phyloP scores from a whole-genome alignment of 2,797 vertebrate genomes.

The Hephaestus fuliginosus region DNA sequence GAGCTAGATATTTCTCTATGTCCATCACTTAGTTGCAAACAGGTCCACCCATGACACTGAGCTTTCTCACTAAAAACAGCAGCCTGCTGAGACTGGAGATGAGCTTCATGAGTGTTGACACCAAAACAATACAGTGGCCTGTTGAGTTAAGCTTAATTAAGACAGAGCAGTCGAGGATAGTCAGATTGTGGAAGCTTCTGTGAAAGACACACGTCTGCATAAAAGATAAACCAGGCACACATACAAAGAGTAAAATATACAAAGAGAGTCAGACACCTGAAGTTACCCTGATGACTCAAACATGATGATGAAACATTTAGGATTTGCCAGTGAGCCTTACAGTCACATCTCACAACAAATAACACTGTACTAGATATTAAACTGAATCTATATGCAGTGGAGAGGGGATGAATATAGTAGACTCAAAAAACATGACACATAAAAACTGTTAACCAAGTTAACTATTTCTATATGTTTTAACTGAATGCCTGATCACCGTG shows the following conservation, averaged over 20 bases:
- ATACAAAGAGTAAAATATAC: not conserved
- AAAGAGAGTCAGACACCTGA: not conserved
- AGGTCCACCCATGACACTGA: no score
- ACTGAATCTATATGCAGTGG: no score
- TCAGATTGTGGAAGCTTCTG: not conserved
- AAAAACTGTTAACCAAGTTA: not conserved
- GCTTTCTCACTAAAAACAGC: no score
- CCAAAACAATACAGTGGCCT: no score
- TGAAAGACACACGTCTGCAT: not conserved
- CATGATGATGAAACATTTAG: not conserved
- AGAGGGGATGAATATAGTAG: not conserved
- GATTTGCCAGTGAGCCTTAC: constrained; percentile 4
- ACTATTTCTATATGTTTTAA: no score
- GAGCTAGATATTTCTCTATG: no score
- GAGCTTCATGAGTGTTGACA: no score
- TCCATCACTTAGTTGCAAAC: no score
- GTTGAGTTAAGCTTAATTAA: no score
- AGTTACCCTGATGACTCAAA: not conserved
- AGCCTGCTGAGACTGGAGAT: no score
- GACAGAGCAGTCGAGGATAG: no score
- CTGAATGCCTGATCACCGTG: no score
- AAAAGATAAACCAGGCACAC: not conserved
- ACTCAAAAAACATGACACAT: not conserved
- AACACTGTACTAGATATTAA: not conserved
- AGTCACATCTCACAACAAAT: constrained; percentile 5